Evolutionary conservation across 2,797 vertebrate species (phyloP).

Genomic region (Artibeus lituratus): DNA sequence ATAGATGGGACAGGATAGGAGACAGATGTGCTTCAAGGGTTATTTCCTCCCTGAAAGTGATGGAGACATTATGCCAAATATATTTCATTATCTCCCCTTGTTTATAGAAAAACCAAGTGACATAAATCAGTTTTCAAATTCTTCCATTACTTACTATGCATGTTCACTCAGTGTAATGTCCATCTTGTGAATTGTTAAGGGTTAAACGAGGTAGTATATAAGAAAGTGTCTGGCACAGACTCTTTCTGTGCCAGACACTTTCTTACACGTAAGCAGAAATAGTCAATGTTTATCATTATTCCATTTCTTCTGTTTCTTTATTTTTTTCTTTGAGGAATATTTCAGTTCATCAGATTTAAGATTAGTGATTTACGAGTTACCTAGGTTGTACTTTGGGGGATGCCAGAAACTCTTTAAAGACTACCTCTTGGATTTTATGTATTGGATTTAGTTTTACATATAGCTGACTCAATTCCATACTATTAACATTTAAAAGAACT

Average conservation of each 20-base stretch:
- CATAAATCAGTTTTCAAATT: slow-evolving; percentile 25
- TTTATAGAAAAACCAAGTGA: slow-evolving; percentile 6
- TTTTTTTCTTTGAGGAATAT: slow-evolving; percentile 22
- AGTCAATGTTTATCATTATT: background rate
- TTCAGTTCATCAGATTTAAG: slow-evolving; percentile 1
- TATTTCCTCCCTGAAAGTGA: background rate
- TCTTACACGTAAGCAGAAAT: background rate
- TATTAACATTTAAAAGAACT: background rate
- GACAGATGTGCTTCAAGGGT: background rate
- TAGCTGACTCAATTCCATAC: background rate
- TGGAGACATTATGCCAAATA: background rate
- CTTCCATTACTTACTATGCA: background rate
- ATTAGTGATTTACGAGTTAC: slow-evolving; percentile 1
- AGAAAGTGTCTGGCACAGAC: background rate
- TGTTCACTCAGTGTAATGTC: background rate
- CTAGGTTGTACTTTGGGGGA: background rate
- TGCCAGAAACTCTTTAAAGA: background rate
- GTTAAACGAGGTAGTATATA: background rate
- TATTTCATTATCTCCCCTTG: background rate
- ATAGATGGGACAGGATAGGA: background rate
- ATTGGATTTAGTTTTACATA: slow-evolving; percentile 19
- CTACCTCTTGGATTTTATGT: background rate
- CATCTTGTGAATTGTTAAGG: background rate
- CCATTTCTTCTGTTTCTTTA: slow-evolving; percentile 15
- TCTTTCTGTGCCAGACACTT: background rate